Evolutionary conservation across 1,140 invertebrate genomes (phyloP).

Genomic region (Zaprionus taronus): DNA sequence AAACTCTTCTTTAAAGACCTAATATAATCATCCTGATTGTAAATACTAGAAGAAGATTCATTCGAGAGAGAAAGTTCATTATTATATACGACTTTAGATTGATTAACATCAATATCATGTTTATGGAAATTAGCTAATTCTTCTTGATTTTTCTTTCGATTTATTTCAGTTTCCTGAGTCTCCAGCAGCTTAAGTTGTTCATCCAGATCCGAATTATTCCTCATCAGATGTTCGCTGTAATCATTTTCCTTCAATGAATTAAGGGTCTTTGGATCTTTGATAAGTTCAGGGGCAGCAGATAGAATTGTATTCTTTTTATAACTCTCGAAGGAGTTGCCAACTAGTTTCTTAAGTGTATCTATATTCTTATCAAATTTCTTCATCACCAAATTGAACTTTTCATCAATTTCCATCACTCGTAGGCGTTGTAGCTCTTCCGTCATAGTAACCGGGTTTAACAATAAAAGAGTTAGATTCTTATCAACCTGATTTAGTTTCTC

Average conservation of each 20-base stretch:
- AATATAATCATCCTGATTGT: slow-evolving; percentile 82
- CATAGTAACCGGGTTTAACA: slow-evolving; percentile 77
- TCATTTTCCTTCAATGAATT: slow-evolving; percentile 12
- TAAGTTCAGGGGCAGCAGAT: not conserved
- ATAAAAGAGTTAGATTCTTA: slow-evolving; percentile 70
- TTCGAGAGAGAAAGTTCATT: slow-evolving; percentile 19
- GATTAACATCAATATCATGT: not conserved
- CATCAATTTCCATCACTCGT: slow-evolving; percentile 26
- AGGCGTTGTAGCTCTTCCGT: slow-evolving; percentile 56
- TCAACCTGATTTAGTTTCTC: slow-evolving; percentile 78
- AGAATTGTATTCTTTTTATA: slow-evolving; percentile 34
- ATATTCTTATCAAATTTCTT: slow-evolving; percentile 79
- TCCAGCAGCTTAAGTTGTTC: slow-evolving; percentile 78
- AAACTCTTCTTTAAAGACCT: slow-evolving; percentile 74
- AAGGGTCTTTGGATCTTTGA: not conserved
- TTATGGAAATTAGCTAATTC: slow-evolving; percentile 35
- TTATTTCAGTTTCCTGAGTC: slow-evolving; percentile 76
- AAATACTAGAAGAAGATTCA: slow-evolving; percentile 52
- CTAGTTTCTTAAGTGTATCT: slow-evolving; percentile 75
- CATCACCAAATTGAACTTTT: slow-evolving; percentile 73
- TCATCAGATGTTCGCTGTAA: slow-evolving; percentile 64
- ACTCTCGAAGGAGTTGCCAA: slow-evolving; percentile 73
- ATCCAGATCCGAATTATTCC: slow-evolving; percentile 77
- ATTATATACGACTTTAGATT: not conserved
- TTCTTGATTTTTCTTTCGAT: slow-evolving; percentile 66